Base-by-base conservation (phyloP, 2,113 vertebrate species). In the Cyanocitta stelleri region DNA sequence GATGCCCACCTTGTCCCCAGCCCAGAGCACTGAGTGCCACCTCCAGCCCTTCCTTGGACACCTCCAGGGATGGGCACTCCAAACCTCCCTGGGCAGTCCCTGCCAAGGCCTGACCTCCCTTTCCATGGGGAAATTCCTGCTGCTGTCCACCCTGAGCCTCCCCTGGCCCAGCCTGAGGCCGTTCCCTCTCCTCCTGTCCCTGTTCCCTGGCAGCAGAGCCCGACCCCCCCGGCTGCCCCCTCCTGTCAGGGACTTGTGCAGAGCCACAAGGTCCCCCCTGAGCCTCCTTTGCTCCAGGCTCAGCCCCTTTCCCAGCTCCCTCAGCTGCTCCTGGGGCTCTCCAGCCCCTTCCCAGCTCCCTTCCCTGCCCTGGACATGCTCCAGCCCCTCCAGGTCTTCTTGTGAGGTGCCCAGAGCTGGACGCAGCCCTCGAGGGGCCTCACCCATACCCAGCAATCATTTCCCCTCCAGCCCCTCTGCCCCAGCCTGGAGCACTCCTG, bases 391-490 rank as follows among this genome's bases (percentile, higher is more conserved):
- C 1, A 5, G 10, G 55, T 7, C 30, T 20, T 3, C 10, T 26
- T 21, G 3, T 41, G 58, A 32, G 21, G 49, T 14, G 43, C 17
- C 43, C 67, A 88, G 51, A 33, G 3, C 43, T 16, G 43, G 32
- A 9, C 58, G 27, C 9, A 73, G 58, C 32, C 35, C 35, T 37
- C 1, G 0, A 13, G 51, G 4, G 4, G 0, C 10, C 32, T 22
- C 59, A n/a, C 6, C 51, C 7, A 6, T 32, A 22, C 37, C 68
- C 59, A 39, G 23, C 32, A 73, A 16, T 56, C 32, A 11, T 35
- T 58, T 49, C 59, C 37, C 51, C 80, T 35, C 43, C 76, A 56
- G 41, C 24, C 17, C 26, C 75, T 35, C 20, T 72, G 41, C 17
- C 20, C 49, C 58, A 58, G 15, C 32, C 76, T 29, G 68, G 52